Evolutionary conservation across 2,888 invertebrate species (phyloP), one percentile per base, ranked within the genome.

Genomic region (Atrina japonica): DNA sequence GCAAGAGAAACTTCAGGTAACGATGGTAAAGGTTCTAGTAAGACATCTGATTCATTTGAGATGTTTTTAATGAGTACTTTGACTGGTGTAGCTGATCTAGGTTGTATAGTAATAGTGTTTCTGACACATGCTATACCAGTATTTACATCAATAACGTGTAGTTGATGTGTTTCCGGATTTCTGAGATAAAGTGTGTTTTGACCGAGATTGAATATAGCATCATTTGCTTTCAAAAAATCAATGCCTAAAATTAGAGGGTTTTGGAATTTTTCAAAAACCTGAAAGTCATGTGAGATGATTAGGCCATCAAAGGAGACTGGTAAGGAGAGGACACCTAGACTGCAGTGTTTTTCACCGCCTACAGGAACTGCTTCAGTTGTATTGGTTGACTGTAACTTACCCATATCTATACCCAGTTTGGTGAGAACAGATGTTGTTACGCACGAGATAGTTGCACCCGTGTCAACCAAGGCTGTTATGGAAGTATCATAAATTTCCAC

Each of bases 221-320:
- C 35, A n/a, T n/a, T n/a, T n/a, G n/a, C n/a, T n/a, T n/a, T n/a
- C n/a, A n/a, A n/a, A n/a, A n/a, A n/a, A n/a, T 14, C 41, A 16
- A 11, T 9, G 2, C 35, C 7, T 58, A 9, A 58, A 41, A 58
- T 40, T 40, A 29, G 35, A 35, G 18, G n/a, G 41, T n/a, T 41
- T 41, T 14, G 41, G 58, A 58, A 58, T 58, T 55, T 29, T 55
- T 55, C 55, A 29, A 55, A 27, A 27, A 29, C 25, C 3, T 55
- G 55, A 55, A 55, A 55, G n/a, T 55, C 16, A 16, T 55, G 55
- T 16, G 29, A 16, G 16, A 55, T 55, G 16, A 16, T 29, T 21
- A 27, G 23, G 18, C 29, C 29, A 11, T 29, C 55, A 27, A 55
- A 16, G 2, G 27, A 29, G 14, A 55, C 29, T 27, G 16, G 25